Conservation (phyloP, 2,113 vertebrate genomes). For the Odontesthes bonariensis region DNA sequence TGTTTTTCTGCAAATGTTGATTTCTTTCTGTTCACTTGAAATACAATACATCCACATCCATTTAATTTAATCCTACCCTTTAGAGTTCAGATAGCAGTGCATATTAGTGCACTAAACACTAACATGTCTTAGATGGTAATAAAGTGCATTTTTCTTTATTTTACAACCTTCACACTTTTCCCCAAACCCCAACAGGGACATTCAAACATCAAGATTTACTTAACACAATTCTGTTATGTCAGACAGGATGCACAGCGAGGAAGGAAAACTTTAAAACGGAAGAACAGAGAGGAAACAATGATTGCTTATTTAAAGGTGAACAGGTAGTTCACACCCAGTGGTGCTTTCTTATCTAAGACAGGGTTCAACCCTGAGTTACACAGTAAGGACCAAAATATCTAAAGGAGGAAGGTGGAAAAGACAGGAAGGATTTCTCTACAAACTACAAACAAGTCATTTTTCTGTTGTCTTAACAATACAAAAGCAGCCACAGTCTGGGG, state of each 20-base stretch:
- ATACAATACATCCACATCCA: too few species aligned
- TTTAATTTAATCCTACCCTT: too few species aligned
- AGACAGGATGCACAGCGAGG: slow-evolving; percentile 32
- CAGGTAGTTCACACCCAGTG: slow-evolving; percentile 39
- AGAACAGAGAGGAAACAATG: slow-evolving; percentile 57
- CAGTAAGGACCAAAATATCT: slow-evolving; percentile 12
- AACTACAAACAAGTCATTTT: slow-evolving; percentile 14
- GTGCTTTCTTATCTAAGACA: slow-evolving; percentile 20
- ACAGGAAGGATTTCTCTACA: slow-evolving; percentile 19
- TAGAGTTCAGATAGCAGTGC: too few species aligned
- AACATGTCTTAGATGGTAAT: background rate
- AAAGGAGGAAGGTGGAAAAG: slow-evolving; percentile 19
- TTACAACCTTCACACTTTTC: background rate
- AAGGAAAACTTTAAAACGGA: slow-evolving; percentile 39
- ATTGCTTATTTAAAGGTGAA: slow-evolving; percentile 51
- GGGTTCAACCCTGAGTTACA: background rate
- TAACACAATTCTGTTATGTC: slow-evolving; percentile 23
- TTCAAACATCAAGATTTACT: slow-evolving; percentile 1
- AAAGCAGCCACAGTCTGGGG: background rate
- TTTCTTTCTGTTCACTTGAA: too few species aligned
- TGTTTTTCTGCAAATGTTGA: too few species aligned
- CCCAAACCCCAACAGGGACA: background rate
- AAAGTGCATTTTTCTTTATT: background rate
- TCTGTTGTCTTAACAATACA: background rate
- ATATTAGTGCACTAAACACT: background rate